phyloP scores from a whole-genome alignment of 1,140 invertebrate species.

The Phymorhynchus buccinoides region DNA sequence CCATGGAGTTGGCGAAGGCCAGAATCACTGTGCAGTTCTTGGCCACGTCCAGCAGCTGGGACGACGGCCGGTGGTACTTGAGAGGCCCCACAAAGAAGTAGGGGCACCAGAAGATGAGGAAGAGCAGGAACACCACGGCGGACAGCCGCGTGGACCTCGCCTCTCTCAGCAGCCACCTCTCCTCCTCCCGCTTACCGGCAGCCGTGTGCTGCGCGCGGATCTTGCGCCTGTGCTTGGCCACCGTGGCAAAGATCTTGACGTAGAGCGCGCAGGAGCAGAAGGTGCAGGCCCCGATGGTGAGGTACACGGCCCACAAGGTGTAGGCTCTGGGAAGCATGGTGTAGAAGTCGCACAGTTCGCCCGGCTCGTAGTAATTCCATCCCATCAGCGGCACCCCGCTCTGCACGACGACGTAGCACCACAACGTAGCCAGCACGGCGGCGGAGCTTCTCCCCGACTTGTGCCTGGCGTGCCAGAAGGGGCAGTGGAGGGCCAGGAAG shows the following conservation, averaged over 20 bases:
- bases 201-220: not conserved
- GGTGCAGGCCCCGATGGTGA: constrained; percentile 40
- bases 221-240: constrained; percentile 23
- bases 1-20: constrained; percentile 50
- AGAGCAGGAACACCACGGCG: constrained; percentile 50
- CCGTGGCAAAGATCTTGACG: constrained; percentile 44
- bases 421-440: constrained; percentile 38
- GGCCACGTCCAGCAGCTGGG: constrained; percentile 43
- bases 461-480: constrained; percentile 42
- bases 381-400: constrained; percentile 43
- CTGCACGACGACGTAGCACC: constrained; percentile 45
- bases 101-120: constrained; percentile 55
- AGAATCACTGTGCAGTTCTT: constrained; percentile 48
- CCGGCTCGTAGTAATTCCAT: constrained; percentile 46
- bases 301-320: constrained; percentile 33
- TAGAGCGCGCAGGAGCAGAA: constrained; percentile 40
- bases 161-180: constrained; percentile 41
- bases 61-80: constrained; percentile 42
- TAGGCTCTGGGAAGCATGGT: constrained; percentile 44
- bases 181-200: not conserved
- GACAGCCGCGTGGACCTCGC: constrained; percentile 47
- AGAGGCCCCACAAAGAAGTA: constrained; percentile 48
- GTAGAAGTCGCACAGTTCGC: constrained; percentile 46
- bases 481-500: constrained; percentile 50
- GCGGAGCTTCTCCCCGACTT: constrained; percentile 43